Conservation (phyloP, 2,797 vertebrate species). For the Neostethus bicornis region DNA sequence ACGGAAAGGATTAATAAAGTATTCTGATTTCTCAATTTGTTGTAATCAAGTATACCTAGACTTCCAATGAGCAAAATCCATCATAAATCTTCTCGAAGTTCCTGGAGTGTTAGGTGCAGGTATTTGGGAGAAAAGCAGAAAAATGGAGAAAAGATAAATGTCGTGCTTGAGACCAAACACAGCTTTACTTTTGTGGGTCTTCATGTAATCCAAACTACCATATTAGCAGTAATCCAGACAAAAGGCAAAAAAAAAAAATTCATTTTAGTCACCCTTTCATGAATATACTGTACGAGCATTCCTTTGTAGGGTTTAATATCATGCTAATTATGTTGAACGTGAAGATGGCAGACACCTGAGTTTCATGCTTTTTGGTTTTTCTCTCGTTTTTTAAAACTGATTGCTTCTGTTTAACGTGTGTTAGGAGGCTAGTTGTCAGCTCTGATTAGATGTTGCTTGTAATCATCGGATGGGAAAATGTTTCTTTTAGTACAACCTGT, state of each 20-base stretch:
- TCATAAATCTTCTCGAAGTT: too few relatives aligned
- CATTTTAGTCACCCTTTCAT: too few relatives aligned
- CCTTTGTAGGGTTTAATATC: background rate
- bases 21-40: too few relatives aligned
- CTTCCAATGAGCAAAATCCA: too few relatives aligned
- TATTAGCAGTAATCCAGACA: too few relatives aligned
- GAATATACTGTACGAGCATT: too few relatives aligned
- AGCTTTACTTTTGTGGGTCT: background rate
- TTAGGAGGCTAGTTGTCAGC: background rate
- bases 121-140: too few relatives aligned
- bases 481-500: conserved; percentile 7
- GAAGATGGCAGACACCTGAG: too few relatives aligned
- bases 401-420: background rate
- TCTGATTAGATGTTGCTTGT: background rate
- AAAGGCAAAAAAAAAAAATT: background rate
- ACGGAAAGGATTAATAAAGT: too few relatives aligned
- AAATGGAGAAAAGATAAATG: background rate
- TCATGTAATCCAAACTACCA: background rate
- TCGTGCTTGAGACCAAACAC: background rate
- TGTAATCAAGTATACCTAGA: too few relatives aligned
- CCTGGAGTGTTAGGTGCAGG: too few relatives aligned
- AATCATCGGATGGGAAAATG: background rate
- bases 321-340: background rate
- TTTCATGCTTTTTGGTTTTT: too few relatives aligned
- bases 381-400: background rate